These are phyloP conservation scores for Loriculus beryllinus DNA, from an alignment of 2,797 vertebrate genomes.

Conservation along the genomic window DNA sequence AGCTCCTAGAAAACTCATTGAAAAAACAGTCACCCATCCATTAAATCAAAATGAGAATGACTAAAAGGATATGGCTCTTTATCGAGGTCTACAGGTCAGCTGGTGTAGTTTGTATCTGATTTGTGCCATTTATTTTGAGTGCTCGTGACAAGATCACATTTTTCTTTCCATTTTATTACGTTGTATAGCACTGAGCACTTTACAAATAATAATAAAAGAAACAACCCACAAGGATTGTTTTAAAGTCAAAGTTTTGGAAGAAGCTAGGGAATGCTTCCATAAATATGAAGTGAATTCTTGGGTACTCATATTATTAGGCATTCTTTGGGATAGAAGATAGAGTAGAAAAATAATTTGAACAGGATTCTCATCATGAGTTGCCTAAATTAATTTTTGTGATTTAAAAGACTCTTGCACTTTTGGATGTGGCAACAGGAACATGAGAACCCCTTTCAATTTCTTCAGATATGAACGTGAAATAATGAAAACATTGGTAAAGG, in stretches of 20 bases:
- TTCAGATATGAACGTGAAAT: not conserved
- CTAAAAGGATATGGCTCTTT: not conserved
- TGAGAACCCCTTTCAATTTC: not conserved
- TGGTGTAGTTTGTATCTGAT: not conserved
- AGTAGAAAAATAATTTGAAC: not conserved
- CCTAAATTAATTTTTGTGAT: not conserved
- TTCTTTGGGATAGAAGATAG: not conserved
- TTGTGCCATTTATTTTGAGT: not conserved
- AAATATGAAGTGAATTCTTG: not conserved
- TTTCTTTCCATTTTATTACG: not conserved
- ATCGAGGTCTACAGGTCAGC: not conserved
- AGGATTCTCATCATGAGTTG: fast-evolving
- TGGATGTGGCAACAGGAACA: not conserved
- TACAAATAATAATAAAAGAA: not conserved
- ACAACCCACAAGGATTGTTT: not conserved
- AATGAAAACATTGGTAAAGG: not conserved
- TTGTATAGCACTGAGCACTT: not conserved
- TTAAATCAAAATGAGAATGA: not conserved
- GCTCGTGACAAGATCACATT: not conserved
- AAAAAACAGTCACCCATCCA: not conserved
- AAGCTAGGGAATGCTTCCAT: not conserved
- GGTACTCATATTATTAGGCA: not conserved
- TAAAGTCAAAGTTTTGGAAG: not conserved
- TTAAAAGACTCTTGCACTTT: not conserved
- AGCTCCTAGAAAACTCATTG: not conserved